Conservation (phyloP, 2,888 invertebrate species). For the Pharmacophagus antenor region DNA sequence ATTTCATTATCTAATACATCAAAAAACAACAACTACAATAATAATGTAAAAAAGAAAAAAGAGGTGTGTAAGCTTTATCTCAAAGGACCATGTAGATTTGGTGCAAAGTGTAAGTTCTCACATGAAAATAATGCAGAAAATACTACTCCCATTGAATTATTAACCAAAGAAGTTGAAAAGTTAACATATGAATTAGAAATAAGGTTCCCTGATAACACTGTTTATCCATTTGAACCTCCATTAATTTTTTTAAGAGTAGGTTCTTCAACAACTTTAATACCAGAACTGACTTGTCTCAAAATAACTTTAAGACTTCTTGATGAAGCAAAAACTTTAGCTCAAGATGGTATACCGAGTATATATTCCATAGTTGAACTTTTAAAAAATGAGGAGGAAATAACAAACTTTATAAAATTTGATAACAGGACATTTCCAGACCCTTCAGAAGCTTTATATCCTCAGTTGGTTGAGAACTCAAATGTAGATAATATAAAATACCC, state of each 20-base stretch:
- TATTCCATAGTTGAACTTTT: conserved; percentile 86
- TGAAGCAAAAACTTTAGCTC: conserved; percentile 84
- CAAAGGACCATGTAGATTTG: conserved; percentile 86
- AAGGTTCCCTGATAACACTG: conserved; percentile 85
- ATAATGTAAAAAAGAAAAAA: conserved; percentile 70
- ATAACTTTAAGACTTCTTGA: conserved; percentile 84
- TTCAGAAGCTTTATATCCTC: conserved; percentile 82
- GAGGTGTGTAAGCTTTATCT: conserved; percentile 84
- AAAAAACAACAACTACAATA: conserved; percentile 62
- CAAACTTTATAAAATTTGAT: conserved; percentile 80
- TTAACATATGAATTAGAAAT: conserved; percentile 85
- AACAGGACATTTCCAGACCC: conserved; percentile 74
- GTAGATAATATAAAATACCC: conserved; percentile 61
- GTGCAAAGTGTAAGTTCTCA: conserved; percentile 86
- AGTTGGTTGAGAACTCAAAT: conserved; percentile 67
- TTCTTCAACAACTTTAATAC: conserved; percentile 79
- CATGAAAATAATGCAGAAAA: conserved; percentile 80
- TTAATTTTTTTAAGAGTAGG: conserved; percentile 85
- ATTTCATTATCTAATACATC: conserved; percentile 66
- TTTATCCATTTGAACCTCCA: conserved; percentile 88
- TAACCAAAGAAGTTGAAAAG: conserved; percentile 57
- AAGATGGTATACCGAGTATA: conserved; percentile 86
- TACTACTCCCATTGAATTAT: conserved; percentile 43
- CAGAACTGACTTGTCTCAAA: conserved; percentile 83
- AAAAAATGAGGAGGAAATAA: conserved; percentile 85